Conservation (phyloP, 2,113 vertebrate species). For the Numenius arquata region DNA sequence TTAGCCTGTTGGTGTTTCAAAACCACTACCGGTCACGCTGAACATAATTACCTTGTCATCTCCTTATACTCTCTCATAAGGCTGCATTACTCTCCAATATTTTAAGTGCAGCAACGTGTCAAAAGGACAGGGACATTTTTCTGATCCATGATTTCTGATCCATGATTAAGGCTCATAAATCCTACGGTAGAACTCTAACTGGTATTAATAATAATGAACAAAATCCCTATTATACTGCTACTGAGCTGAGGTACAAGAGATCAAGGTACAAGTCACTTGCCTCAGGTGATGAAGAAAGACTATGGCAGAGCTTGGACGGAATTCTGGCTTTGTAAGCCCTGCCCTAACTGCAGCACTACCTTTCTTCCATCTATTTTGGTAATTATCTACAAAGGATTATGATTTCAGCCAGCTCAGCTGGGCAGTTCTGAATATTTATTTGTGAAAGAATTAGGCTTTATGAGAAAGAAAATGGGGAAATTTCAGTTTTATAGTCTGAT, state of each 20-base stretch:
- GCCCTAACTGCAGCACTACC: not conserved
- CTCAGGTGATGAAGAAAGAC: constrained; percentile 16
- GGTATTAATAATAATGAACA: constrained; percentile 22
- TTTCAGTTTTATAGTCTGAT: not conserved
- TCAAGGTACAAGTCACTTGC: constrained; percentile 32
- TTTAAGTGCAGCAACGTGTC: constrained; percentile 8
- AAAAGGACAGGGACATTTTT: not conserved
- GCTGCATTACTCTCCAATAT: not conserved
- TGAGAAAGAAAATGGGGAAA: constrained; percentile 9
- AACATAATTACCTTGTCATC: not conserved
- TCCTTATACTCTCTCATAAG: not conserved
- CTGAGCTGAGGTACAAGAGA: constrained; percentile 1
- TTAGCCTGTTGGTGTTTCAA: not conserved
- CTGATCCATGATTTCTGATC: constrained; percentile 41
- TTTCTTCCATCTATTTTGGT: not conserved
- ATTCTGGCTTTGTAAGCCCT: not conserved
- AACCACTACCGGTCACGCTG: fast-evolving
- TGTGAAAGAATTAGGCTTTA: constrained; percentile 19
- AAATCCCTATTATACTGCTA: constrained; percentile 33
- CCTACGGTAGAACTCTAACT: not conserved
- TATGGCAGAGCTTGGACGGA: not conserved
- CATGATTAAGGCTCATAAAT: constrained; percentile 32
- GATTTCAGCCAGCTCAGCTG: not conserved
- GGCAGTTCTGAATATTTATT: constrained; percentile 43
- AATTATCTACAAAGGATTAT: constrained; percentile 27